Base-by-base conservation (phyloP, 2,888 invertebrate species). In the Megalurothrips usitatus region DNA sequence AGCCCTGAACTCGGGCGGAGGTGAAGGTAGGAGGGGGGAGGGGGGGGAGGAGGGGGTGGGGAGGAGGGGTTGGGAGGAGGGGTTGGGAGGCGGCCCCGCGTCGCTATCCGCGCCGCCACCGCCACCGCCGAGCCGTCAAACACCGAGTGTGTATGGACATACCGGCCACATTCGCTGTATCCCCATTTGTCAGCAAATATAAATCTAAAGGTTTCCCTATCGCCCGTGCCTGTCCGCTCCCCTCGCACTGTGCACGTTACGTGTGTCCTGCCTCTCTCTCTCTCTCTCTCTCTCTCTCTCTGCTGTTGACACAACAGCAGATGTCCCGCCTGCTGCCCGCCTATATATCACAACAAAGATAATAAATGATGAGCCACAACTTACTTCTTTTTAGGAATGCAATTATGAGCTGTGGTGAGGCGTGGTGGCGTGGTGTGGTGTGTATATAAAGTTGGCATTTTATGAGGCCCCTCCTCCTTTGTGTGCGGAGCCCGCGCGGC, bases 341-440 rank as follows among this genome's bases (percentile, higher is more conserved):
- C 68, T 75, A 75, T 75, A 75, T 26, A 75, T 75, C 68, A 75
- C 68, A 75, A 75, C 68, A 75, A 23, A 75, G 23, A 75, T 75
- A 75, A 75, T 75, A 75, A 75, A 75, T 75, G 68, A 75, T 75
- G 68, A 75, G 68, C 68, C 68, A 26, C 68, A 26, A 75, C 23
- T 75, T 75, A 23, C 68, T 75, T 75, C 68, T 75, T 75, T 75
- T 75, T 75, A 75, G 68, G 68, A 75, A 75, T 75, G 68, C 68
- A 75, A 75, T 75, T 75, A 75, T 75, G 68, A 75, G 68, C 68
- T 75, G 68, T 26, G 68, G 26, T 12, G 68, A 23, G n/a, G 52
- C 52, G 4, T 17, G 52, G 52, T 52, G 52, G 52, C 52, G 52
- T 8, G 52, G 52, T 52, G 52, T 52, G 58, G 58, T 58, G 58